Conservation (phyloP, 2,113 vertebrate species). For the Castor canadensis region DNA sequence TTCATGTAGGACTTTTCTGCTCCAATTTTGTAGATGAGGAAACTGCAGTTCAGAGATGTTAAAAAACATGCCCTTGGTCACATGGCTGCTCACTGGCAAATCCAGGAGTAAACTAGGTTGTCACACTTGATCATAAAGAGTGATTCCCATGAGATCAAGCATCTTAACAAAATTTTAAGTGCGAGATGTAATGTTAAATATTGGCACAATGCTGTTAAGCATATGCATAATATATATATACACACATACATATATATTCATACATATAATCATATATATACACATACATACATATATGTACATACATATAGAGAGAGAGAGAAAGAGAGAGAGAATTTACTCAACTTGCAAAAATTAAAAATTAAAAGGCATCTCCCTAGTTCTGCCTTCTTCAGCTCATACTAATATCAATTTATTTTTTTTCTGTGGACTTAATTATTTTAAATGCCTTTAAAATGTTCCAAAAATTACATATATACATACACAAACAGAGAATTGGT, state of each 20-base stretch:
- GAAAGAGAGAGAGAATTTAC: not conserved
- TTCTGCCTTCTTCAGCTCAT: not conserved
- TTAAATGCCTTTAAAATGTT: not conserved
- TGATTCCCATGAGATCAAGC: not conserved
- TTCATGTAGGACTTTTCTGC: not conserved
- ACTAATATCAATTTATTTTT: not conserved
- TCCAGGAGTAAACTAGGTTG: rapidly evolving
- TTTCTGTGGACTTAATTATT: not conserved
- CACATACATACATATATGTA: too few species aligned
- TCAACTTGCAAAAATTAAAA: too few species aligned
- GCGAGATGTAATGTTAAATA: not conserved
- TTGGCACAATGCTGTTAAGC: not conserved
- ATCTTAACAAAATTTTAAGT: not conserved
- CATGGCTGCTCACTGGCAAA: not conserved
- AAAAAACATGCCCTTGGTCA: not conserved
- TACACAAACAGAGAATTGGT: not conserved
- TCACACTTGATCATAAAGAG: too few species aligned
- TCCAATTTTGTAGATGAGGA: not conserved
- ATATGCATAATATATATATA: too few species aligned
- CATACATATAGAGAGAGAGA: too few species aligned
- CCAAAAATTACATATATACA: too few species aligned
- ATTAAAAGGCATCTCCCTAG: not conserved
- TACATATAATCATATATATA: too few species aligned
- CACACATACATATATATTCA: too few species aligned
- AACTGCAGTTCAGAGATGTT: not conserved